Evolutionary conservation across 1,140 invertebrate species (phyloP).

Genomic region (Diplogasteroides magnus): DNA sequence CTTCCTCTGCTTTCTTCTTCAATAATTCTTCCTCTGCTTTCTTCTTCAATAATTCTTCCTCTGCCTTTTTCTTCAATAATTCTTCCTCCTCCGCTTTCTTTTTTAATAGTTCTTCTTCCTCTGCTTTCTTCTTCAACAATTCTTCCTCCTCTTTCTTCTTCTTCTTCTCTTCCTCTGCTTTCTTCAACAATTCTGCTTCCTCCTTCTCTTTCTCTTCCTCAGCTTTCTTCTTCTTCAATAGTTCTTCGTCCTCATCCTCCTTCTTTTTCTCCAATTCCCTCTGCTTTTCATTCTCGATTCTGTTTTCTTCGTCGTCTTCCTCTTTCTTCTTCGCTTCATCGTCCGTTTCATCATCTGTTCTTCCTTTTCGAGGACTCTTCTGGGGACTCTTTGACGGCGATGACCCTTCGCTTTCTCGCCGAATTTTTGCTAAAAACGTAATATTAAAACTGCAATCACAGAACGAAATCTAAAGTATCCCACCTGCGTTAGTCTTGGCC

Average conservation of each 20-base stretch:
- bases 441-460: background rate
- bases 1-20: background rate
- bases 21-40: background rate
- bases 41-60: background rate
- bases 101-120: background rate
- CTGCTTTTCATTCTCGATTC: background rate
- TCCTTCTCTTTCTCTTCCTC: background rate
- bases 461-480: background rate
- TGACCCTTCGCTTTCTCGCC: background rate
- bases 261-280: background rate
- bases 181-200: too few species aligned
- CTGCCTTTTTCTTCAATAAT: background rate
- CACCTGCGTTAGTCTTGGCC: background rate
- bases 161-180: too few species aligned
- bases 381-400: constrained; percentile 1
- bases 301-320: constrained; percentile 9
- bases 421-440: constrained; percentile 1
- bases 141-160: background rate
- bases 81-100: background rate
- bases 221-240: background rate
- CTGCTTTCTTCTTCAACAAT: background rate
- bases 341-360: constrained; percentile 5
- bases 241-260: background rate
- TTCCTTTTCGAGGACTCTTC: constrained; percentile 2
- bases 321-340: constrained; percentile 10